Evolutionary conservation across 1,140 invertebrate species (phyloP), one percentile per base, ranked within the genome.

Genomic region (Heliconius himera): DNA sequence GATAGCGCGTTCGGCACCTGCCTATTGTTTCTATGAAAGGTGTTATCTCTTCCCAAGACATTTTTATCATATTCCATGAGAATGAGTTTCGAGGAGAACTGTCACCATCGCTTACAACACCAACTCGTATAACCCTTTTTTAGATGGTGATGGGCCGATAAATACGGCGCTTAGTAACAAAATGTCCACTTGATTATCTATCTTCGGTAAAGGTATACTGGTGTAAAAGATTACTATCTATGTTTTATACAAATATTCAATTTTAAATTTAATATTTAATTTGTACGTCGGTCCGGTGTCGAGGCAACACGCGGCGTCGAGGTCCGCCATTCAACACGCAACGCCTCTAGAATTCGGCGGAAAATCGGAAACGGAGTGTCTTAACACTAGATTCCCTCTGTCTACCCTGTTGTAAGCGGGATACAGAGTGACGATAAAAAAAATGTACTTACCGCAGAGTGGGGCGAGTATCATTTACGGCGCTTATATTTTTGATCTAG

Each of bases 91-190:
- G 81, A 85, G 77, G 84, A 71, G 78, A 85, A 82, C 88, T 88
- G 89, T 91, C 90, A 86, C 85, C 87, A 90, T 87, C 89, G 81
- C 84, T 89, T 90, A 88, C 82, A 84, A 86, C 83, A 87, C 84
- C 82, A 83, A 87, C 83, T 86, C 84, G 83, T 85, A 84, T 85
- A 87, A 84, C 87, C 89, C 87, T 90, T 91, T 87, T 87, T 84
- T 83, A 88, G 88, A 90, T 90, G 85, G 77, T 78, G 78, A 82
- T 81, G 81, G 77, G 77, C 81, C 77, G 89, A 91, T 90, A 91
- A 89, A 83, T 83, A 82, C 74, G 80, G 82, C 87, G 88, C 85
- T 83, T 84, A 83, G 83, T 86, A 85, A 93, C 90, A 93, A 91
- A 91, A 90, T 90, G 88, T 90, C 84, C 85, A 82, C 85, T 88